Base-by-base conservation (phyloP, 2,888 invertebrate genomes). In the Apodemia duryi region DNA sequence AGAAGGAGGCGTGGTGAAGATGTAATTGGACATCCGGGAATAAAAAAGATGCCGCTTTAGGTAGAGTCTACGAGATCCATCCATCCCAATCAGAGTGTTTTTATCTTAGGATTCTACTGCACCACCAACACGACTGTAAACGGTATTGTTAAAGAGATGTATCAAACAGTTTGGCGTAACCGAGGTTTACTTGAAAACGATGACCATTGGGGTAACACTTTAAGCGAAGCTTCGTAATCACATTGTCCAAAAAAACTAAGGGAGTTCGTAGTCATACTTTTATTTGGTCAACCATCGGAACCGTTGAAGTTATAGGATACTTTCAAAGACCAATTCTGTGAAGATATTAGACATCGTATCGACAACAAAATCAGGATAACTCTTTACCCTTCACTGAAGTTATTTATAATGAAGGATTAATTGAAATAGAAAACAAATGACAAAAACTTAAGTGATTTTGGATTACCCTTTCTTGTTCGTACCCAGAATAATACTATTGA, bases 141-240 rank as follows among this genome's bases (percentile, higher is more conserved):
- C 68, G 70, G 71, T 69, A 66, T 72, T 68, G n/a, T 69, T 69
- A 66, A 69, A 65, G 65, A 66, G 66, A 72, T 71, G 63, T 72
- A 67, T 67, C 68, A 70, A 72, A 66, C 69, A 69, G 62, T 70
- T 62, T 77, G 76, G 63, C 65, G 68, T 63, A 68, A 68, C 67
- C 69, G 71, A 69, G 73, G 73, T 43, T 70, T 73, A 63, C 69
- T 76, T 66, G 74, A 73, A 73, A 72, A 73, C 64, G 72, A 75
- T 70, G 68, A 68, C 70, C 72, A 74, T 67, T 73, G 73, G 74
- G 70, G 73, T 69, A 72, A 68, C 62, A 73, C 73, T 68, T 67
- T 73, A 69, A 68, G 67, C 66, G 75, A 74, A 72, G 72, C 74
- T 54, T 69, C 71, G 69, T 21, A 71, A 62, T 71, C 67, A 32